Base-by-base conservation (phyloP, 2,797 vertebrate species). In the Gouania willdenowi region DNA sequence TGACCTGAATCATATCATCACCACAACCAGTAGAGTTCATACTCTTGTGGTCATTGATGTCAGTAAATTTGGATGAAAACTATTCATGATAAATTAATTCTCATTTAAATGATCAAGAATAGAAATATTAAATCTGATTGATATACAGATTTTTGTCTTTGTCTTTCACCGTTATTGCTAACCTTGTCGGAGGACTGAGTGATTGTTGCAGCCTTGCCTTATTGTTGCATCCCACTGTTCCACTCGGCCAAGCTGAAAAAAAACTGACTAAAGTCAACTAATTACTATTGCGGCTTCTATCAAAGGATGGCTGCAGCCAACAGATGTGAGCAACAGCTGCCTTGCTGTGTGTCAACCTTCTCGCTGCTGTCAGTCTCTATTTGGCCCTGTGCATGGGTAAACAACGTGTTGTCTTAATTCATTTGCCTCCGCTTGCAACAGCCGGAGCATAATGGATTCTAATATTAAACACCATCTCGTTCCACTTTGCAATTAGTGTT, bases 251-350 rank as follows among this genome's bases (percentile, higher is more conserved):
- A 28, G 50, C 38, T 15, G 15, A 40, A 32, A 24, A 10, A 39
- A 70, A 60, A 59, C 33, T 20, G 45, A 42, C 46, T 39, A 70
- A 72, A 74, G 59, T 65, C 63, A 46, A 49, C 66, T 71, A 76
- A 79, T 82, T 76, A 64, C 3, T 5, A 46, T 44, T 64, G 49
- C 55, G 38, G 43, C 58, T 63, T 38, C 14, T 64, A 76, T 77
- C 63, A 82, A 77, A 74, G 67, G 66, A 56, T 65, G 53, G 35
- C 66, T 43, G 45, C 39, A 61, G 52, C 67, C 56, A 62, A 46
- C 72, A 88, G 85, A 81, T 89, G 82, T 75, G 80, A 75, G 69
- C 51, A 87, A 76, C 79, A 87, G 77, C 77, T 89, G 77, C 71
- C 50, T 49, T 13, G 70, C 66, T 63, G 66, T 83, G 71, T 64